Percentiles rank a stretch among this genome's conserved stretches.
phyloP scores from a whole-genome alignment of 2,797 vertebrate genomes.

The Onychomys torridus region DNA sequence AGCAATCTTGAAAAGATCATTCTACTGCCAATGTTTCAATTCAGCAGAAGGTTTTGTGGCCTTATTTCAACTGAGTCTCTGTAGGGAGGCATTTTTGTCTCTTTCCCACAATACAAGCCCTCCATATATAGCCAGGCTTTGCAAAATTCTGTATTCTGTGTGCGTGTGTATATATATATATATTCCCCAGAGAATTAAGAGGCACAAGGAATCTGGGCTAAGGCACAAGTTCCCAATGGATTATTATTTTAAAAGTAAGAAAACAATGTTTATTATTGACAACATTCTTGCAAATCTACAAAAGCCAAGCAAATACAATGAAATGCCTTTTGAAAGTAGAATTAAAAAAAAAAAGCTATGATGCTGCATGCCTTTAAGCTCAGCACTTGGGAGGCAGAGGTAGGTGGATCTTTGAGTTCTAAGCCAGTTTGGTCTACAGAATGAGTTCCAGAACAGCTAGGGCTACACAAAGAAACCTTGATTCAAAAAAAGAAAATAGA shows the following conservation, averaged over 20 bases:
- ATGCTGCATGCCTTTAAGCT: too few relatives aligned
- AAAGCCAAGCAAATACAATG: slow-evolving; percentile 1
- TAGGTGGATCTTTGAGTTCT: too few relatives aligned
- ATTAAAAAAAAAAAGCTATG: not conserved
- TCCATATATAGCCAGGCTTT: not conserved
- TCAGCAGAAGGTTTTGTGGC: not conserved
- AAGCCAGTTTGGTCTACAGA: too few relatives aligned
- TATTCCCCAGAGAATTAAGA: not conserved
- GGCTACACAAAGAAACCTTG: too few relatives aligned
- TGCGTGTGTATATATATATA: not conserved
- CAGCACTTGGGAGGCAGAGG: too few relatives aligned
- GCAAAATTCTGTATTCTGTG: not conserved
- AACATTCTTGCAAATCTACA: not conserved
- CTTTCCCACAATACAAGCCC: not conserved
- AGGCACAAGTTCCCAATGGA: not conserved
- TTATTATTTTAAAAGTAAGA: slow-evolving; percentile 54
- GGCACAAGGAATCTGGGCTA: not conserved
- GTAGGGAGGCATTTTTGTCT: not conserved
- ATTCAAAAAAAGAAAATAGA: not conserved
- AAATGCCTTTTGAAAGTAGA: slow-evolving; percentile 17
- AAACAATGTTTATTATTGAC: slow-evolving; percentile 17
- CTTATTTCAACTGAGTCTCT: not conserved
- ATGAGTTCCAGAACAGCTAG: too few relatives aligned
- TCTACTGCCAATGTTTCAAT: not conserved
- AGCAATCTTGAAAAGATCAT: not conserved